A percentile compares a stretch with the other conserved stretches of the same genome.
Evolutionary conservation across 92 coral and sea anemone species (phyloP).

Genomic region (Chrysogorgia sp.): DNA sequence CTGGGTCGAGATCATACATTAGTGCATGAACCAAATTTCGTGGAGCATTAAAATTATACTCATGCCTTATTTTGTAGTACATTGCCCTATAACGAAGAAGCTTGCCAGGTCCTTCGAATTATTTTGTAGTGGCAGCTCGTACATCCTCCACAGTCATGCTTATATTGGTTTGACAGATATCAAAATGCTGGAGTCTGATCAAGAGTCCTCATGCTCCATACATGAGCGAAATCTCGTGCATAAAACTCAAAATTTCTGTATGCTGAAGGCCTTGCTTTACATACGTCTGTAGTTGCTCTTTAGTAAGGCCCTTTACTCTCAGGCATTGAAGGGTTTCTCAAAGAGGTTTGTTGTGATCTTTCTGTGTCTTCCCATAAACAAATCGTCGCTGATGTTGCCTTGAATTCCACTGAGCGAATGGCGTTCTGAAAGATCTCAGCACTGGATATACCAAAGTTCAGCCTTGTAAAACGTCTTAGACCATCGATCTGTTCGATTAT

Average conservation of each 20-base stretch:
- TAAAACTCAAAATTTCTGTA: conserved; percentile 7
- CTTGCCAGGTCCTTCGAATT: conserved; percentile 2
- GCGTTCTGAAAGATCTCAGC: conserved; percentile 65
- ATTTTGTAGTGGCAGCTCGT: conserved; percentile 6
- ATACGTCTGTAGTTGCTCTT: conserved; percentile 14
- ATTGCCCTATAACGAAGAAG: conserved; percentile 17
- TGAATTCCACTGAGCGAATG: conserved; percentile 39
- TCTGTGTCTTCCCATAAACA: conserved; percentile 32
- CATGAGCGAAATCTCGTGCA: neutral
- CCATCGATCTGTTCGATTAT: conserved; percentile 54
- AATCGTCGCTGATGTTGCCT: conserved; percentile 50
- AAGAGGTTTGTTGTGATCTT: too few relatives aligned
- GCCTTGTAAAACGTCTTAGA: conserved; percentile 51
- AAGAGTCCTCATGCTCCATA: conserved; percentile 13
- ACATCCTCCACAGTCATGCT: conserved; percentile 6
- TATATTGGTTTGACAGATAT: neutral
- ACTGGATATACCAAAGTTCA: conserved; percentile 59
- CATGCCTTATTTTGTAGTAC: conserved; percentile 26
- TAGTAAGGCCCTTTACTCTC: too few relatives aligned
- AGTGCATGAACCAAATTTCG: neutral
- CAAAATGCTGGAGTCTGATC: conserved; percentile 31
- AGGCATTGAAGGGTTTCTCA: too few relatives aligned
- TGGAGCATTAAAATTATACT: conserved; percentile 26
- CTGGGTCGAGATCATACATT: too few relatives aligned
- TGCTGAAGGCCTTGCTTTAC: conserved; percentile 16